A percentile compares a stretch with the other conserved stretches of the same genome.
These are phyloP conservation scores for Gymnodraco acuticeps DNA, from an alignment of 2,797 vertebrate species.

Conservation along the genomic window DNA sequence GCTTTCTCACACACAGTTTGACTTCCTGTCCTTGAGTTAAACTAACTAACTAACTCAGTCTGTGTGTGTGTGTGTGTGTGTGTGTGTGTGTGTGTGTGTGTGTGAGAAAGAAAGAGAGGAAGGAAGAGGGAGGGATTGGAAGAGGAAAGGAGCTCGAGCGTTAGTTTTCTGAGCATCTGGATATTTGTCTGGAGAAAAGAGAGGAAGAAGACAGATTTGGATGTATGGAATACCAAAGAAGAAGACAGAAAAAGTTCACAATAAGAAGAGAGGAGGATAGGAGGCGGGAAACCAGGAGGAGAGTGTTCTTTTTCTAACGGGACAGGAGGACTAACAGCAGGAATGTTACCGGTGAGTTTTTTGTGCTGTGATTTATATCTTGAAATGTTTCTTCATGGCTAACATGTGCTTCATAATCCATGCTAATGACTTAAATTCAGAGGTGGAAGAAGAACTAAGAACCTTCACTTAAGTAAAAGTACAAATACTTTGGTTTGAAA, in stretches of 20 bases:
- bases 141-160: slow-evolving; percentile 64
- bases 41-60: too few species aligned
- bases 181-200: slow-evolving; percentile 21
- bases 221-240: slow-evolving; percentile 11
- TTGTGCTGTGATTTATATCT: slow-evolving; percentile 11
- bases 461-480: too few species aligned
- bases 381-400: background rate
- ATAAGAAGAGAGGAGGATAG: background rate
- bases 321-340: slow-evolving; percentile 44
- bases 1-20: background rate
- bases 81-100: background rate
- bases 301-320: slow-evolving; percentile 26
- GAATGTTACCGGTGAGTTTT: slow-evolving; percentile 78
- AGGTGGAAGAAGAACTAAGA: too few species aligned
- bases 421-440: background rate
- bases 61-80: background rate
- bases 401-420: background rate
- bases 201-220: background rate
- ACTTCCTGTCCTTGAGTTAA: slow-evolving; percentile 7
- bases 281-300: background rate
- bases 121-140: slow-evolving; percentile 68
- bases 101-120: slow-evolving; percentile 17
- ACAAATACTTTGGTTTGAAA: too few species aligned
- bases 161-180: slow-evolving; percentile 60
- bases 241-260: background rate